Evolutionary conservation across 2,797 vertebrate genomes (phyloP).

Genomic region (Epinephelus coioides): DNA sequence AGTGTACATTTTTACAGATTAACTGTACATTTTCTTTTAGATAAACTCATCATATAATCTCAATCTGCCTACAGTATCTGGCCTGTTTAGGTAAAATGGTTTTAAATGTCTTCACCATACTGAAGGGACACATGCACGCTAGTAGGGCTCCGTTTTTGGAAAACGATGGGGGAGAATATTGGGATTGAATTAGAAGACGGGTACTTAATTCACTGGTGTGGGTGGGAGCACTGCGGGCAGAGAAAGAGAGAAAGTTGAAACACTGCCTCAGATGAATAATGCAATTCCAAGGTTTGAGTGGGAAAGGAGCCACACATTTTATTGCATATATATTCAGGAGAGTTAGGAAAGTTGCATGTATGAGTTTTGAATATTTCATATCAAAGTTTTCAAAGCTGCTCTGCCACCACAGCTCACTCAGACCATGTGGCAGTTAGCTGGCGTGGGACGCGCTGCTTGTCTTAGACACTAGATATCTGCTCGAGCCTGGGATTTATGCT

Average conservation of each 20-base stretch:
- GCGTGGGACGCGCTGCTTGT: constrained; percentile 45
- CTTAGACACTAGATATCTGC: constrained; percentile 66
- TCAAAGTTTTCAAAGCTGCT: constrained; percentile 70
- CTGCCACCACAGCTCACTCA: constrained; percentile 45
- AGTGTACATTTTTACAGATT: no score
- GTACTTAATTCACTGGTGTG: constrained; percentile 71
- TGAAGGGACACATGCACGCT: constrained; percentile 9
- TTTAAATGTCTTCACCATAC: constrained; percentile 6
- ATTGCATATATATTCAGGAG: constrained; percentile 67
- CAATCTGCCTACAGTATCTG: constrained; percentile 2
- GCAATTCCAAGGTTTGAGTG: constrained; percentile 73
- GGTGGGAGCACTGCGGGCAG: constrained; percentile 66
- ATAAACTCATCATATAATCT: neutral
- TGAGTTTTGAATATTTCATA: constrained; percentile 76
- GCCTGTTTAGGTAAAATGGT: neutral
- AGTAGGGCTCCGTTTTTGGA: constrained; percentile 34
- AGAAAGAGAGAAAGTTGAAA: constrained; percentile 71
- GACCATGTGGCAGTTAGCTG: constrained; percentile 55
- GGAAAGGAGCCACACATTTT: constrained; percentile 66
- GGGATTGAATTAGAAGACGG: constrained; percentile 64
- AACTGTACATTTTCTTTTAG: neutral
- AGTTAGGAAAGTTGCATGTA: constrained; percentile 67
- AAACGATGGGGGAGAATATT: constrained; percentile 54
- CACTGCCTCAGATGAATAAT: constrained; percentile 80
- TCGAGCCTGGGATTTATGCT: constrained; percentile 55